Evolutionary conservation across 2,797 vertebrate genomes (phyloP).

Genomic region (Vespertilio murinus): DNA sequence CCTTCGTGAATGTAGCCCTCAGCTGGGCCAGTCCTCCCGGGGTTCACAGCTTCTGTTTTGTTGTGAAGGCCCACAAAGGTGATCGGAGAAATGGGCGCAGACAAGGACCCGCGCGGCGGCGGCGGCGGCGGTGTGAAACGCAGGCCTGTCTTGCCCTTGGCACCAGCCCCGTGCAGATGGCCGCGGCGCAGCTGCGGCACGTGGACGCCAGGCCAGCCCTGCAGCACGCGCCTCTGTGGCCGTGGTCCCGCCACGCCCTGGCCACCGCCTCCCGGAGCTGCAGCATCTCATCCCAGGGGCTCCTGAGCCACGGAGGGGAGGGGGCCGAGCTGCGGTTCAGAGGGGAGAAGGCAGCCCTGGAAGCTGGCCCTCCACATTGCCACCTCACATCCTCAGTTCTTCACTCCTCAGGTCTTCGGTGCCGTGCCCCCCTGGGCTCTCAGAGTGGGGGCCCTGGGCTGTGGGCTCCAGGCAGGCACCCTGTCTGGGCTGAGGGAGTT

Average conservation of each 20-base stretch:
- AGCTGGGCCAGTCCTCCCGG: neutral
- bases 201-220: neutral
- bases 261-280: neutral
- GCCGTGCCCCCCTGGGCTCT: accelerated
- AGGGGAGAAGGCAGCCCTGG: neutral
- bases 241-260: neutral
- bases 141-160: neutral
- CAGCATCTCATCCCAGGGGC: neutral
- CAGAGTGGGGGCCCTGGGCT: neutral
- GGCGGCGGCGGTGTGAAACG: neutral
- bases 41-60: neutral
- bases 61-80: neutral
- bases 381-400: too few relatives aligned
- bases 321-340: neutral
- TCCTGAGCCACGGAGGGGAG: neutral
- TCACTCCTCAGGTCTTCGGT: neutral
- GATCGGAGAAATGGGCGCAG: neutral
- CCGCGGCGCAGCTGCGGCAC: neutral
- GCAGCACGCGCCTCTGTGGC: neutral
- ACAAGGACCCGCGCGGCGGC: neutral
- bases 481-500: neutral
- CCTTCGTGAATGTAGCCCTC: accelerated
- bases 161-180: neutral
- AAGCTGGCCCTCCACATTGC: neutral
- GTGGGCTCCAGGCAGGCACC: neutral